Conservation (phyloP, 2,113 vertebrate genomes). For the Dasyprocta punctata region DNA sequence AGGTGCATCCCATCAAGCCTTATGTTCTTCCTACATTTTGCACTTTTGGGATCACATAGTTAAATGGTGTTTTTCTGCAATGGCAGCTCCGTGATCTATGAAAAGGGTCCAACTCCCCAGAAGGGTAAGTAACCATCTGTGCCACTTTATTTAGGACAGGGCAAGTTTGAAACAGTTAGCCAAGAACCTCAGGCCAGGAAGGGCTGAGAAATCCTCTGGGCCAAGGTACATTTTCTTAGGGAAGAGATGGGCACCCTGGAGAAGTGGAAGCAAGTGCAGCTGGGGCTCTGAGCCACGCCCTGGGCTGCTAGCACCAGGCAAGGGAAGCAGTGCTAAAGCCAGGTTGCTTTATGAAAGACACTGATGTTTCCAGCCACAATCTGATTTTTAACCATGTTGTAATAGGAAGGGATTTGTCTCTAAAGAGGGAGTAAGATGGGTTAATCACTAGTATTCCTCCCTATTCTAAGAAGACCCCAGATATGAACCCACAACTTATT, state of each 20-base stretch:
- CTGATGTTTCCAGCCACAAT: not conserved
- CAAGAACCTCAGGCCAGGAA: not conserved
- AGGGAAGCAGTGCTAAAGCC: not conserved
- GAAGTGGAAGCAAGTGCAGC: not conserved
- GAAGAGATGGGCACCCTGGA: not conserved
- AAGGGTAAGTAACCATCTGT: not conserved
- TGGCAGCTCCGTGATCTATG: not conserved
- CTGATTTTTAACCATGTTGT: not conserved
- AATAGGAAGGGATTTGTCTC: not conserved
- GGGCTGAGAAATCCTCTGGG: not conserved
- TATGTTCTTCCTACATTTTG: not conserved
- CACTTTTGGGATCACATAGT: not conserved
- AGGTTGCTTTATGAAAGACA: not conserved
- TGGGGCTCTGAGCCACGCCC: not conserved
- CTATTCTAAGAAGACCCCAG: not conserved
- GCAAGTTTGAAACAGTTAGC: not conserved
- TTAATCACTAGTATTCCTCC: not conserved
- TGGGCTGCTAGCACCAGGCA: not conserved
- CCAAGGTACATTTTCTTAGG: not conserved
- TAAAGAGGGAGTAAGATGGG: not conserved
- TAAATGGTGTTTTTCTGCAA: not conserved
- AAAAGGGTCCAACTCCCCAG: not conserved
- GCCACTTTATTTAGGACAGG: not conserved
- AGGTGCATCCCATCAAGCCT: not conserved
- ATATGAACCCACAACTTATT: not conserved